phyloP scores from a whole-genome alignment of 2,888 invertebrate species.

The Antitype chi region DNA sequence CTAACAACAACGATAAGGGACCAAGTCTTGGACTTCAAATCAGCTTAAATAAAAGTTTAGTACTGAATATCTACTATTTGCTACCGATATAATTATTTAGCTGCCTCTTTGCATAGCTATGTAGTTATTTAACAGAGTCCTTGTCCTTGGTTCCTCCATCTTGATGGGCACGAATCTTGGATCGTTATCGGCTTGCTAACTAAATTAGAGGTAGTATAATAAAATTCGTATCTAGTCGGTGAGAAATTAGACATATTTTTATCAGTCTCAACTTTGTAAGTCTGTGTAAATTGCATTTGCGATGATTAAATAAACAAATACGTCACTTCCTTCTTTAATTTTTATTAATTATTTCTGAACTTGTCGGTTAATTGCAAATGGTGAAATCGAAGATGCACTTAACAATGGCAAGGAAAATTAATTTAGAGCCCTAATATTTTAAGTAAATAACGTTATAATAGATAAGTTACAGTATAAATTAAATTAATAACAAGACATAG shows the following conservation, averaged over 20 bases:
- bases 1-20: too few relatives aligned
- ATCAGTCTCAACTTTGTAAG: not conserved
- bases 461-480: conserved; percentile 31
- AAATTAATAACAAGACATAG: conserved; percentile 44
- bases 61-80: too few relatives aligned
- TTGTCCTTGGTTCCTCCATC: too few relatives aligned
- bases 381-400: conserved; percentile 10
- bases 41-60: too few relatives aligned
- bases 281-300: not conserved
- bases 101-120: too few relatives aligned
- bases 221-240: too few relatives aligned
- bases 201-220: too few relatives aligned
- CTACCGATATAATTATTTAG: too few relatives aligned
- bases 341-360: conserved; percentile 14
- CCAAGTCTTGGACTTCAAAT: too few relatives aligned
- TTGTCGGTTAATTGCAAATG: conserved; percentile 21
- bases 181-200: not conserved
- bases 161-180: too few relatives aligned
- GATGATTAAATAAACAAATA: conserved; percentile 15
- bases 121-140: too few relatives aligned
- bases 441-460: conserved; percentile 10
- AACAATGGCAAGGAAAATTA: not conserved
- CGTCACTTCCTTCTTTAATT: conserved; percentile 6
- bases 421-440: conserved; percentile 2
- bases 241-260: not conserved